These are phyloP conservation scores for Stegana nigrithorax DNA, from an alignment of 2,888 invertebrate species.

Conservation along the genomic window DNA sequence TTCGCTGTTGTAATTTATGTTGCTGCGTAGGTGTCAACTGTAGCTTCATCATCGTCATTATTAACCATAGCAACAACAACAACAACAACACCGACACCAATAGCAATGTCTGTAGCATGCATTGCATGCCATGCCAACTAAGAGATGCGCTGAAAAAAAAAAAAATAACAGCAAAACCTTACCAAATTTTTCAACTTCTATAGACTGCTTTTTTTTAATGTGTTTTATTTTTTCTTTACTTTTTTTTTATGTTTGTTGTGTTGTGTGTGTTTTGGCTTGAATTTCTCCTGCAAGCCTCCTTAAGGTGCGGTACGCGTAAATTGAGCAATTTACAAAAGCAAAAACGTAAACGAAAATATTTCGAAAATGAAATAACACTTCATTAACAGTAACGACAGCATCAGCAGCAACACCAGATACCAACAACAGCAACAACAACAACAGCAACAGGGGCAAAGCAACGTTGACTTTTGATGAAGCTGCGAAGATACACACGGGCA, in stretches of 20 bases:
- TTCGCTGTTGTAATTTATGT: background rate
- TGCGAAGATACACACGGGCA: too few relatives aligned
- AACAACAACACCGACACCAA: too few relatives aligned
- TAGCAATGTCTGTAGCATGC: background rate
- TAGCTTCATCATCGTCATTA: background rate
- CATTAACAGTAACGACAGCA: too few relatives aligned
- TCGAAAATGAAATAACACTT: slow-evolving; percentile 53
- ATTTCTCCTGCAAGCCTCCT: background rate
- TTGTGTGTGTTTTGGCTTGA: too few relatives aligned
- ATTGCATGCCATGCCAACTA: background rate
- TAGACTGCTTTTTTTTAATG: background rate
- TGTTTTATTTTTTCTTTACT: background rate
- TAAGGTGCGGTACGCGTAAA: slow-evolving; percentile 50
- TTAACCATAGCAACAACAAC: background rate
- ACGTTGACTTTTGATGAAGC: too few relatives aligned
- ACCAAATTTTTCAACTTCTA: too few relatives aligned
- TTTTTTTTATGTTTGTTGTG: too few relatives aligned
- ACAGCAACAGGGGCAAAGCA: too few relatives aligned
- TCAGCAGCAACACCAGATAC: too few relatives aligned
- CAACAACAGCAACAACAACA: too few relatives aligned
- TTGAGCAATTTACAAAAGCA: slow-evolving; percentile 50
- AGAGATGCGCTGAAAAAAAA: background rate
- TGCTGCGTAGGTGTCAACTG: slow-evolving; percentile 15
- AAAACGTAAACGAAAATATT: slow-evolving; percentile 17
- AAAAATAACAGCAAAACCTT: too few relatives aligned